Evolutionary conservation across 2,888 invertebrate species (phyloP), one percentile per base, ranked within the genome.

Genomic region (Argyresthia albistria): DNA sequence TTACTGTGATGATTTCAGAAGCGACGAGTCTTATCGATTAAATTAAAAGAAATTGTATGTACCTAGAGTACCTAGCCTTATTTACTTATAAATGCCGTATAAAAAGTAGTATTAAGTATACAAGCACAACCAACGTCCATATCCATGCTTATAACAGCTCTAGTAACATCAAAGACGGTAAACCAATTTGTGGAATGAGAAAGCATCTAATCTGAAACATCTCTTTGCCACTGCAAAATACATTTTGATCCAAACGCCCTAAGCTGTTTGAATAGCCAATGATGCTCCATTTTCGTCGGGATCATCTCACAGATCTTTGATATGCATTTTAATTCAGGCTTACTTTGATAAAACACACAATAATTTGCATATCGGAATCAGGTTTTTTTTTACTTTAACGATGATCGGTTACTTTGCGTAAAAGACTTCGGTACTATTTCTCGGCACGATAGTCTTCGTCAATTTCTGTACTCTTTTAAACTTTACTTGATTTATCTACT

Each of bases 181-280:
- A 4, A 25, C 25, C 6, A 25, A 25, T 4, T 25, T 25, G 3
- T 25, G 2, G 25, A 25, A 25, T 4, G 6, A 25, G 25, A 25
- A 25, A 25, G 25, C 25, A 25, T 25, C 25, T 25, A 2, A 6
- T 25, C 25, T 6, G 25, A 25, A 25, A 25, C 25, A 25, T 25
- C 25, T 25, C 25, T 25, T 25, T 25, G 25, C 25, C 25, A 6
- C 25, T 25, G 25, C 25, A 6, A 25, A 25, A 25, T 25, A 25
- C 25, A 25, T 25, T 25, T 25, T 25, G 2, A 25, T 25, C 25
- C 25, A 25, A 25, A 25, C 4, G 73, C 86, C 73, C 62, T 50
- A 55, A 76, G 84, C 66, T 82, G 69, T 86, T 82, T 79, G 76
- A 76, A 84, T 84, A 84, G 86, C 76, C 74, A 82, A 82, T 77